Evolutionary conservation across 2,113 vertebrate genomes (phyloP), one percentile per base, ranked within the genome.

Genomic region (Speoplatyrhinus poulsoni): DNA sequence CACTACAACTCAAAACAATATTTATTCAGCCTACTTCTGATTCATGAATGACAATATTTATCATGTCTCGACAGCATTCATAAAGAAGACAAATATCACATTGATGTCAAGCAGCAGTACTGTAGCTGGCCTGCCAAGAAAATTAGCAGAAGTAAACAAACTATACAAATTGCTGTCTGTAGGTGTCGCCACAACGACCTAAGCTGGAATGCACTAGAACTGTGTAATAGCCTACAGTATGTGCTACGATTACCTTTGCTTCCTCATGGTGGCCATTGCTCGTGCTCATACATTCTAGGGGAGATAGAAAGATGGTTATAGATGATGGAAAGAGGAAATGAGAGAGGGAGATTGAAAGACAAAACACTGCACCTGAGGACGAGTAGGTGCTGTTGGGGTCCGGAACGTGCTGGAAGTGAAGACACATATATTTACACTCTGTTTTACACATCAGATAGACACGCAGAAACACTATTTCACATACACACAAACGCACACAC

Each of bases 191-290:
- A 41, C 4, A 41, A 41, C 7, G 4, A 41, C 36, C 36, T 41
- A 41, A 41, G 1, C 36, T 41, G 36, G 36, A 41, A 41, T 6
- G 36, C 36, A 41, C 36, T 41, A 41, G 7, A 41, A 41, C 7
- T 41, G 36, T 41, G 36, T 41, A 50, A 50, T 26, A 26, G 26
- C 26, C 26, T 26, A 26, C 26, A 26, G 60, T 55, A 63, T 74
- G 77, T 61, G 53, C 46, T 67, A 15, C 46, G 69, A 60, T 87
- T 60, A 86, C 87, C 84, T 88, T 84, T 60, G 76, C 55, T 52
- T 86, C 83, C 62, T 84, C 81, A 36, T 58, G 49, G 68, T 70
- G 70, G 61, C 82, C 79, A 32, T 87, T 88, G 71, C 77, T 85
- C 76, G 75, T 81, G 36, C 68, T 82, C 67, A 85, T 73, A 10